Conservation (phyloP, 2,797 vertebrate species). For the Gymnodraco acuticeps region DNA sequence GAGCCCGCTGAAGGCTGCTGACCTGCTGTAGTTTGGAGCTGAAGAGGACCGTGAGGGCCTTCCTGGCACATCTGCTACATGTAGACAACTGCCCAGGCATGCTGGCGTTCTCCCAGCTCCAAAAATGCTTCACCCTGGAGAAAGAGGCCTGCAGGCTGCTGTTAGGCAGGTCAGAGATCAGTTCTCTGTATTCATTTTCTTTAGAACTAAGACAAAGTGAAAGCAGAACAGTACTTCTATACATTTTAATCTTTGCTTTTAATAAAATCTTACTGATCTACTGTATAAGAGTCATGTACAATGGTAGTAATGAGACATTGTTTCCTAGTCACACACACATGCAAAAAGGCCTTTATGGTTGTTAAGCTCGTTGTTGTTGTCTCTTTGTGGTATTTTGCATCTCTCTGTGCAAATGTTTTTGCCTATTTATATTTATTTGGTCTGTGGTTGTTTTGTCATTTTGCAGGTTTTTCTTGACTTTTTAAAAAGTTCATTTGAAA, state of each 20-base stretch:
- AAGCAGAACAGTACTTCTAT: conserved; percentile 1
- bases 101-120: conserved; percentile 86
- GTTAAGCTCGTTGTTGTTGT: too few species aligned
- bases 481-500: too few species aligned
- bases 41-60: conserved; percentile 74
- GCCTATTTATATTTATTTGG: too few species aligned
- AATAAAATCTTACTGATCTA: not conserved
- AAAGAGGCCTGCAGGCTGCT: conserved; percentile 87
- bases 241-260: not conserved
- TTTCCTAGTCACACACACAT: too few species aligned
- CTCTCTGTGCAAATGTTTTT: too few species aligned
- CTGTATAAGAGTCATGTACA: not conserved
- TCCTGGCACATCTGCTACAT: conserved; percentile 76
- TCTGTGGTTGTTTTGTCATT: too few species aligned
- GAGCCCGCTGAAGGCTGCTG: conserved; percentile 85
- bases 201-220: not conserved
- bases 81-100: conserved; percentile 87
- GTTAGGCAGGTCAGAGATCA: conserved; percentile 34
- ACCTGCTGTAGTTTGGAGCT: conserved; percentile 86
- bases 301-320: too few species aligned
- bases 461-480: too few species aligned
- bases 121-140: conserved; percentile 83
- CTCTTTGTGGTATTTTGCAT: too few species aligned
- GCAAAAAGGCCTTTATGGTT: too few species aligned
- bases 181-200: conserved; percentile 31